These are phyloP conservation scores for Perognathus longimembris DNA, from an alignment of 2,113 vertebrate genomes.

Conservation along the genomic window DNA sequence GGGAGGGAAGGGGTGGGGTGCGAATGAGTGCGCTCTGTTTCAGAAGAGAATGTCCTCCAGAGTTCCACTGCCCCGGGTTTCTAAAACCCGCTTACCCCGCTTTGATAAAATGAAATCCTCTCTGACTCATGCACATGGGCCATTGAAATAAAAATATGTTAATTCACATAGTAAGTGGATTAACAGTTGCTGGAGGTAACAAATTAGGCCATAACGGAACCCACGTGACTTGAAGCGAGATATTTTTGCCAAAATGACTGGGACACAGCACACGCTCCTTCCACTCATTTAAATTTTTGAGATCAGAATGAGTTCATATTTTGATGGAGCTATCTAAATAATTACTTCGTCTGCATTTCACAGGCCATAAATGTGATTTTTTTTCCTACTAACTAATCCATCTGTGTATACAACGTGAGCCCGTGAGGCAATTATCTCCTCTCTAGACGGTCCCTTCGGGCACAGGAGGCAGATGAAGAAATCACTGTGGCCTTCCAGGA, in stretches of 20 bases:
- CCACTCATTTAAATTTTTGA: slow-evolving; percentile 68
- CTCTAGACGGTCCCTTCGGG: slow-evolving; percentile 56
- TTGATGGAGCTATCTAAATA: slow-evolving; percentile 74
- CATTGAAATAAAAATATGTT: slow-evolving; percentile 47
- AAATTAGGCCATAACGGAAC: slow-evolving; percentile 70
- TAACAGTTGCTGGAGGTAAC: slow-evolving; percentile 72
- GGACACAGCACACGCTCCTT: slow-evolving; percentile 66
- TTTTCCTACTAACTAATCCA: slow-evolving; percentile 53
- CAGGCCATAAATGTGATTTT: slow-evolving; percentile 66
- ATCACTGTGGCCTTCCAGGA: neutral
- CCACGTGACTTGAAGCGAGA: slow-evolving; percentile 68
- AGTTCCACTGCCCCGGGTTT: neutral
- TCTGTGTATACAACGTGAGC: slow-evolving; percentile 70
- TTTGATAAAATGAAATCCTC: neutral
- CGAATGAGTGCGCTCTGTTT: neutral
- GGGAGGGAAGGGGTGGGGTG: neutral
- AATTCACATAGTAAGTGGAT: slow-evolving; percentile 54
- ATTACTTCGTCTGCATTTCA: slow-evolving; percentile 76
- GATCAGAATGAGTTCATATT: slow-evolving; percentile 71
- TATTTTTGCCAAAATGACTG: slow-evolving; percentile 69
- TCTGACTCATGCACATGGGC: slow-evolving; percentile 40
- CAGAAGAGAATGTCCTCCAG: neutral
- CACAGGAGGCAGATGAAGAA: slow-evolving; percentile 49
- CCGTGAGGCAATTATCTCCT: slow-evolving; percentile 69
- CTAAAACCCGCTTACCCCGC: neutral